Evolutionary conservation across 2,888 invertebrate genomes (phyloP), one percentile per base, ranked within the genome.

Genomic region (Drosophila fulvimacula): DNA sequence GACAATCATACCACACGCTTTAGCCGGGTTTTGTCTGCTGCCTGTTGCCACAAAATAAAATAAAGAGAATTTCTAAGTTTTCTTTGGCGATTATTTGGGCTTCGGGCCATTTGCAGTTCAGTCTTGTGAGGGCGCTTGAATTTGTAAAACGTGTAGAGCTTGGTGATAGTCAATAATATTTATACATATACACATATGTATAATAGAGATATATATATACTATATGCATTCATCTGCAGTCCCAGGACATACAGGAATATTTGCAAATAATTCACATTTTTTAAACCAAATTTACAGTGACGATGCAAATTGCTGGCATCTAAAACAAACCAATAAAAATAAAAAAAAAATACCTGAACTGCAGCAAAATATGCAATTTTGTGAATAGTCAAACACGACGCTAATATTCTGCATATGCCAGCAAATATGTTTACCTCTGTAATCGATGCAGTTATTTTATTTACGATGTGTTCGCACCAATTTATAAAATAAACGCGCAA

Each of bases 11-110:
- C 81, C 79, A 80, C 42, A 76, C 79, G 60, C 53, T 53, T 70
- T 32, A 13, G 58, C 77, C 67, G 73, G 78, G 63, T 56, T 66
- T 55, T 55, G 58, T 42, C 30, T 27, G 46, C 46, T 55, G 59
- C 55, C 53, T 73, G 39, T 68, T 61, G 73, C 53, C 72, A 77
- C 70, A 79, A 71, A 74, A 71, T 53, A 65, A 69, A 79, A 69
- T 51, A 71, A 75, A 74, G 76, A 81, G 79, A 90, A 90, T 90
- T 90, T 90, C 88, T 90, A 90, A 64, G 90, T 83, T 90, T 90
- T 90, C 90, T 90, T 88, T 72, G 61, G 55, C 59, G 79, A 88
- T 84, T 89, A 88, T 90, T 89, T 81, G 64, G 60, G 72, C 69
- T 70, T 73, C 60, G 55, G 69, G 62, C 68, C 48, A 68, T 73